A percentile compares a stretch with the other conserved stretches of the same genome.
phyloP scores from a whole-genome alignment of 23 tunicate species.

The Styela clava region DNA sequence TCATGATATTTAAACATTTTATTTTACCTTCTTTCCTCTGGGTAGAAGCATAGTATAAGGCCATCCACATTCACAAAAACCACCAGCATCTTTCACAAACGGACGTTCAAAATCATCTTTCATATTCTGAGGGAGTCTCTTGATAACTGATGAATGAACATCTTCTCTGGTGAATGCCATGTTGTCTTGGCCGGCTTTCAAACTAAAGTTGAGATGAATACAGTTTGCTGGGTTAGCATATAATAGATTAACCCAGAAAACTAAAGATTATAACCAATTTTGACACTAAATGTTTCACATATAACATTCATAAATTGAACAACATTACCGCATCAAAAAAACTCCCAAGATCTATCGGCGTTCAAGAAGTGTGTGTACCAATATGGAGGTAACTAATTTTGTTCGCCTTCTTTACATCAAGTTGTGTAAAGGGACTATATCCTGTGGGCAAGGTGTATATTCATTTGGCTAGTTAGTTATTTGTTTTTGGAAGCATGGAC shows the following conservation, averaged over 20 bases:
- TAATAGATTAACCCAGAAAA: background rate
- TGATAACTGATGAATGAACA: constrained; percentile 78
- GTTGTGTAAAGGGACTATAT: too few relatives aligned
- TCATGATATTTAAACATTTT: too few relatives aligned
- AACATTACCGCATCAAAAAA: too few relatives aligned
- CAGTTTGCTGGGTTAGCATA: background rate
- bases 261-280: background rate
- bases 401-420: too few relatives aligned
- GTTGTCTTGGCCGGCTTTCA: constrained; percentile 31
- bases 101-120: constrained; percentile 33
- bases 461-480: too few relatives aligned
- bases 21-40: constrained; percentile 65
- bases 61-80: constrained; percentile 89
- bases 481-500: too few relatives aligned
- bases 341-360: too few relatives aligned
- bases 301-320: too few relatives aligned
- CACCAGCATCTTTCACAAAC: constrained; percentile 24
- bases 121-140: constrained; percentile 42
- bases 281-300: background rate
- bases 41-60: constrained; percentile 87
- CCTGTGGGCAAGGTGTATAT: too few relatives aligned
- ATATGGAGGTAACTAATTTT: too few relatives aligned
- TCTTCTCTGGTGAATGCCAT: constrained; percentile 59
- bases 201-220: constrained; percentile 18
- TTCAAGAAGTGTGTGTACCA: too few relatives aligned